These are phyloP conservation scores for Trochalopteron elliotii DNA, from an alignment of 2,113 vertebrate genomes.

Conservation along the genomic window DNA sequence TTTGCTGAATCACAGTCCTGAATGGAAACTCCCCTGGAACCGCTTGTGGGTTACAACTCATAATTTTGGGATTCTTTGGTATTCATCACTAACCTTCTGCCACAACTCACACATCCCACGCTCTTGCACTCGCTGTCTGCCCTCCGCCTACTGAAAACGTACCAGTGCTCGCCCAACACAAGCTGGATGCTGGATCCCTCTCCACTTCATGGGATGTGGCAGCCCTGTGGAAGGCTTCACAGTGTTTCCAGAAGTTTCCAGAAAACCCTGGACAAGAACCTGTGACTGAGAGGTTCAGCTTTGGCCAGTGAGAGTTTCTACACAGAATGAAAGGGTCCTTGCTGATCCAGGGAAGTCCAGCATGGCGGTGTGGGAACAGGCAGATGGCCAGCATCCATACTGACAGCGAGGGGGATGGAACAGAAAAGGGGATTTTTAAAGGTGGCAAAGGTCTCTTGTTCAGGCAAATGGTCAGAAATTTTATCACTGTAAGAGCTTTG, in stretches of 20 bases:
- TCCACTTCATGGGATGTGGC: background rate
- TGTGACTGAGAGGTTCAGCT: background rate
- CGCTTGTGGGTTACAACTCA: conserved; percentile 55
- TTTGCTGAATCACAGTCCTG: conserved; percentile 52
- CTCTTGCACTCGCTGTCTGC: background rate
- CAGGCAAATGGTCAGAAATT: background rate
- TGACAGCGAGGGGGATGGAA: background rate
- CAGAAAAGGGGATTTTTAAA: background rate
- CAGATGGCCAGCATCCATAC: accelerated
- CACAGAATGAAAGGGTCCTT: background rate
- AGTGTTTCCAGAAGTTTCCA: background rate
- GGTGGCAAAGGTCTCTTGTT: background rate
- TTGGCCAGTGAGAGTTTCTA: background rate
- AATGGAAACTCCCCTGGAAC: conserved; percentile 66
- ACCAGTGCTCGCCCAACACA: accelerated
- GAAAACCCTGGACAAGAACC: background rate
- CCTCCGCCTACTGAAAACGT: background rate
- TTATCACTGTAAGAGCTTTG: background rate
- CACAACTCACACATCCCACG: background rate
- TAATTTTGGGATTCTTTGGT: conserved; percentile 69
- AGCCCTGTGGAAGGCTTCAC: background rate
- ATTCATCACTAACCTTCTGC: conserved; percentile 46
- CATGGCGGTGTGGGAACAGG: background rate
- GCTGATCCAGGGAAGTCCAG: background rate
- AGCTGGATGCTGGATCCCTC: background rate